Evolutionary conservation across 1,140 invertebrate species (phyloP), one percentile per base, ranked within the genome.

Genomic region (Neotoxoptera formosana): DNA sequence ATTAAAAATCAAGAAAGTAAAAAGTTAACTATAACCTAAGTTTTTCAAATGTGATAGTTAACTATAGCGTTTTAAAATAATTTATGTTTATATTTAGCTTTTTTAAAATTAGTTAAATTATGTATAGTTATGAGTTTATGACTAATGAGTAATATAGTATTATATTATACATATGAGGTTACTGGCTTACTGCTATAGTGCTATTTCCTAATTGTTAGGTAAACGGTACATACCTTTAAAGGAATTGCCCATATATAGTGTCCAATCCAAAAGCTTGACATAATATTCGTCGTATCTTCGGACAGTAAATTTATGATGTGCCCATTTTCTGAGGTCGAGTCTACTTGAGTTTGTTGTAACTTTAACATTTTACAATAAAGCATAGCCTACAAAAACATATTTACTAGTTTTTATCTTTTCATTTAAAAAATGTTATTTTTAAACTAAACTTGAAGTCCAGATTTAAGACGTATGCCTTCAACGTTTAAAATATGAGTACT

Each of bases 161-260:
- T 53, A 53, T 23, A 53, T 23, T 53, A 53, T 53, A 53, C 1
- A 41, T 23, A 51, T 51, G 3, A 51, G 48, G 48, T 20, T 48
- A 4, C 45, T 47, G 7, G 3, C 3, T 47, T 47, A 53, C 25
- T 30, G 30, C 25, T 60, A 67, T 67, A 9, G 2, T 60, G 25
- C 25, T 30, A 60, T 60, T 60, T 25, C 7, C 30, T 67, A 67
- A 67, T 30, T 67, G 30, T 67, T 67, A 67, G 30, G 60, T 67
- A 67, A 67, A 67, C 11, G 88, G 93, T 76, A 94, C 94, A 95
- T 95, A 97, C 97, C 96, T 98, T 98, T 47, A 98, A 95, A 45
- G 98, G 98, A 94, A 98, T 97, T 2, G 97, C 97, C 98, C 98
- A 98, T 45, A 97, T 96, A 94, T 98, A 98, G 95, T 98, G 97